phyloP scores from a whole-genome alignment of 2,888 invertebrate species.

The Mimas tiliae region DNA sequence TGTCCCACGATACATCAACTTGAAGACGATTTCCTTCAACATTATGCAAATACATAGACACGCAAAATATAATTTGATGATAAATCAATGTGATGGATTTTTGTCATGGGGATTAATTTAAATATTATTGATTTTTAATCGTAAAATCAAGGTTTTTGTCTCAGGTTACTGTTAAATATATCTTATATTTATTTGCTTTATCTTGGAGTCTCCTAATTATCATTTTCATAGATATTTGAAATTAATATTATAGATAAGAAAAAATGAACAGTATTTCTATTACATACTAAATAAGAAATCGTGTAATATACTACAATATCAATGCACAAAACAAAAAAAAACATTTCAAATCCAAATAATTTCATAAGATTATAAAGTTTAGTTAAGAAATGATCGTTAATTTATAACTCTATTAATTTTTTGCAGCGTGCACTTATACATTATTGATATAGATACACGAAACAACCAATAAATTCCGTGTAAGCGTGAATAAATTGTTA shows the following conservation, averaged over 20 bases:
- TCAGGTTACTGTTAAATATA: background rate
- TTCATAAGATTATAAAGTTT: background rate
- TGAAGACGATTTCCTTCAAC: background rate
- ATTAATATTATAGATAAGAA: background rate
- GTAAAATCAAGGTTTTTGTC: background rate
- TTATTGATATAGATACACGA: constrained; percentile 36
- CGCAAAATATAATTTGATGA: background rate
- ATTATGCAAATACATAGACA: constrained; percentile 2
- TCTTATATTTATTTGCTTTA: no score
- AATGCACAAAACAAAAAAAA: background rate
- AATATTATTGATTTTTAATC: background rate
- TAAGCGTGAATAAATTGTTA: constrained; percentile 15
- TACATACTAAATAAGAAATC: background rate
- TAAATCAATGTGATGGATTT: background rate
- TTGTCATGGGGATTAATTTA: background rate
- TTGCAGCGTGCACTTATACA: constrained; percentile 36
- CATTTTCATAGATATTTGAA: no score
- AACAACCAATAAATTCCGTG: constrained; percentile 23
- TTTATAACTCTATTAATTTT: constrained; percentile 45
- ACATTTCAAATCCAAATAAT: background rate
- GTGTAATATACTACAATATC: background rate
- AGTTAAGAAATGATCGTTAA: background rate
- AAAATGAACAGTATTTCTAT: background rate
- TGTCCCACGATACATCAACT: constrained; percentile 3
- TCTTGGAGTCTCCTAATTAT: no score